Base-by-base conservation (phyloP, 2,888 invertebrate genomes). In the Campoletis raptor region DNA sequence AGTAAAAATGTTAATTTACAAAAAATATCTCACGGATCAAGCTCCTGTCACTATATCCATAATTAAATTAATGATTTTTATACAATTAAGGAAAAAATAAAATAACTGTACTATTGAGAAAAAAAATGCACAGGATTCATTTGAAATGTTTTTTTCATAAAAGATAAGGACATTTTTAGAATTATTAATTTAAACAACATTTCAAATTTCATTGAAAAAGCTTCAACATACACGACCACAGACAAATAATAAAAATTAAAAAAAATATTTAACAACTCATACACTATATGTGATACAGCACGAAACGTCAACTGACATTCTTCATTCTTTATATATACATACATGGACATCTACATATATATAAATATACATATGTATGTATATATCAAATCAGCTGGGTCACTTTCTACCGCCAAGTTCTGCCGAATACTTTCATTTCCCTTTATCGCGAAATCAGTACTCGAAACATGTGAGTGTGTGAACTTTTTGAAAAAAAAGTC, bases 351-450 rank as follows among this genome's bases (percentile, higher is more conserved):
- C 48, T 6, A 30, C 24, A 24, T 37, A 54, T 52, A 48, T 15
- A 79, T 21, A 48, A 1, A 21, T 37, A 67, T 7, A 18, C 12
- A 80, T 30, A 61, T 30, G 42, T 45, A 57, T 40, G 61, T 76
- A 54, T 66, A 21, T 30, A 66, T 81, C 37, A 37, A 77, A 83
- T 61, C 64, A 70, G 42, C 76, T 66, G 72, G 66, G 52, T 67
- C 80, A 83, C 83, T 86, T 86, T 86, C 80, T 83, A 85, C 72
- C 45, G 72, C 37, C 37, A 81, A 54, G 21, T 69, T 61, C 77
- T n/a, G 42, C 42, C 52, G 52, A 69, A 37, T 79, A 83, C 76
- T 83, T 86, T 86, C 80, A 57, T 73, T 81, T 72, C 61, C 52
- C 77, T 72, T 42, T 64, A 74, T 73, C 64, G 45, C 40, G 15